Evolutionary conservation across 1,140 invertebrate species (phyloP).

Genomic region (Neodiprion pinetum): DNA sequence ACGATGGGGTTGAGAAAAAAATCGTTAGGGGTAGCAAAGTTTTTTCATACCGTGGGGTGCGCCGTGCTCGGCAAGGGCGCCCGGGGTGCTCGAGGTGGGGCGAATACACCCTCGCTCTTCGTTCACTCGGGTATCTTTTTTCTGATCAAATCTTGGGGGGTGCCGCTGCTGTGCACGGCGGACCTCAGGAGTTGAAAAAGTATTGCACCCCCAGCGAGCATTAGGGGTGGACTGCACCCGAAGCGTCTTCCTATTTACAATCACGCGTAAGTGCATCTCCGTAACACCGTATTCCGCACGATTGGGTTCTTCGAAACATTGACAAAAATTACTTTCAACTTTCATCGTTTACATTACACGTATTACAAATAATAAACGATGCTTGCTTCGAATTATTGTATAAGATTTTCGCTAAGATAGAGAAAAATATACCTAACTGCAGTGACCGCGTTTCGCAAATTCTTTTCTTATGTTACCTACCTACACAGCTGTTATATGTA

Average conservation of each 20-base stretch:
- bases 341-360: too few species aligned
- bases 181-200: constrained; percentile 26
- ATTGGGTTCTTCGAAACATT: too few species aligned
- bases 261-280: background rate
- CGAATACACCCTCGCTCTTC: constrained; percentile 35
- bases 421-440: too few species aligned
- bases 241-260: background rate
- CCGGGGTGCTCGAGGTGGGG: constrained; percentile 32
- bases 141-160: constrained; percentile 43
- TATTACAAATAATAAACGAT: too few species aligned
- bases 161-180: constrained; percentile 11
- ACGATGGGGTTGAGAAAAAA: constrained; percentile 57
- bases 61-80: constrained; percentile 19
- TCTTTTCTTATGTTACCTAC: too few species aligned
- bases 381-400: too few species aligned
- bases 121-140: constrained; percentile 23
- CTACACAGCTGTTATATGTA: too few species aligned
- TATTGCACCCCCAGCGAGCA: background rate
- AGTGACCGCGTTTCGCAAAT: too few species aligned
- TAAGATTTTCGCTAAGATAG: too few species aligned
- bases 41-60: constrained; percentile 42
- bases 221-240: background rate
- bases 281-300: background rate
- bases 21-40: constrained; percentile 53
- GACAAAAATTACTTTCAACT: too few species aligned